A percentile compares a stretch with the other conserved stretches of the same genome.
These are phyloP conservation scores for Porites rus DNA, from an alignment of 92 coral and sea anemone species.

Conservation along the genomic window DNA sequence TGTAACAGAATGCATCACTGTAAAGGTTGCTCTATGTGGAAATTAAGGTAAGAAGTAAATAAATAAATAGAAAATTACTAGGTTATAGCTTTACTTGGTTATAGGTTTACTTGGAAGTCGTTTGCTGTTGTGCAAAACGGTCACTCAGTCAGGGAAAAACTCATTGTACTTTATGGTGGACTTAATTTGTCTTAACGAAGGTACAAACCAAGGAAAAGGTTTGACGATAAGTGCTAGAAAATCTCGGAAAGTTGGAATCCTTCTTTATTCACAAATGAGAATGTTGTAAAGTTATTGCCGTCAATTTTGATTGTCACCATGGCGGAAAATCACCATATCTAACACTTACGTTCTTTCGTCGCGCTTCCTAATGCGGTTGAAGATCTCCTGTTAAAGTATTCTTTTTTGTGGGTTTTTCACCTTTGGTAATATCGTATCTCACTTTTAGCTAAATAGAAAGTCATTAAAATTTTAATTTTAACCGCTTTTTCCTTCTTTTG, in stretches of 20 bases:
- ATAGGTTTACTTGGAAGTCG: background rate
- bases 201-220: background rate
- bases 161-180: background rate
- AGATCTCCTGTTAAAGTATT: slow-evolving; percentile 2
- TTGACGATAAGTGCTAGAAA: background rate
- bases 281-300: slow-evolving; percentile 7
- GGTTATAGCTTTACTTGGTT: background rate
- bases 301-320: slow-evolving; percentile 3
- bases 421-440: background rate
- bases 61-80: background rate
- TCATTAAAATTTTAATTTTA: slow-evolving; percentile 47
- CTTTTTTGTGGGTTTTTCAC: background rate
- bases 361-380: background rate
- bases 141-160: background rate
- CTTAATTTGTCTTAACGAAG: background rate
- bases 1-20: slow-evolving; percentile 38
- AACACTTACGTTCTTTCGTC: background rate
- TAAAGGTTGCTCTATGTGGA: background rate
- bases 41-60: slow-evolving; percentile 31
- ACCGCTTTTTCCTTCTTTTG: slow-evolving; percentile 14
- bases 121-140: background rate
- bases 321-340: slow-evolving; percentile 15
- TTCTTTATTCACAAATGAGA: slow-evolving; percentile 4
- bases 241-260: background rate
- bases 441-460: slow-evolving; percentile 37